phyloP scores from a whole-genome alignment of 2,888 invertebrate species.

The Acrocyrtus sp. region DNA sequence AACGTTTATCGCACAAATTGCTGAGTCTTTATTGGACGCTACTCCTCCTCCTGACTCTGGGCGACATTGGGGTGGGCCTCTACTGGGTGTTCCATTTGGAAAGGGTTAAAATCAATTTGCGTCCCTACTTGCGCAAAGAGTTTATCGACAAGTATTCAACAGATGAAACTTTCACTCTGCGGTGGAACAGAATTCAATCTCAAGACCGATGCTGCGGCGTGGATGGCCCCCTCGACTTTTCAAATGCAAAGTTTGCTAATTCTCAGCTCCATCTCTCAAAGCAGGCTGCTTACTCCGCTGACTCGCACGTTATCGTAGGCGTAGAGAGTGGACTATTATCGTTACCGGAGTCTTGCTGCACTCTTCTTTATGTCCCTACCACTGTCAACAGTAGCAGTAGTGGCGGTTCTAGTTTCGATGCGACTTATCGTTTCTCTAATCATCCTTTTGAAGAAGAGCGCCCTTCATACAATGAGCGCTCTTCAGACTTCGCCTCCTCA shows the following conservation, averaged over 20 bases:
- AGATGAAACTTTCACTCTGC: slow-evolving; percentile 75
- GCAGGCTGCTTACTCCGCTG: slow-evolving; percentile 30
- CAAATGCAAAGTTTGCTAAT: slow-evolving; percentile 44
- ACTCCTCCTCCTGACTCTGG: slow-evolving; percentile 80
- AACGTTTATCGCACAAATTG: slow-evolving; percentile 81
- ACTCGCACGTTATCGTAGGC: slow-evolving; percentile 38
- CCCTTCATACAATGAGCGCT: slow-evolving; percentile 34
- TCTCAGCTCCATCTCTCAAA: slow-evolving; percentile 24
- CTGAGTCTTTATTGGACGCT: slow-evolving; percentile 87
- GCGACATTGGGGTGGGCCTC: slow-evolving; percentile 84
- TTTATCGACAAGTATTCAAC: slow-evolving; percentile 78
- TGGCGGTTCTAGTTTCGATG: slow-evolving; percentile 50
- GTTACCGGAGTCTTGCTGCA: slow-evolving; percentile 60
- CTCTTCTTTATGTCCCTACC: slow-evolving; percentile 54
- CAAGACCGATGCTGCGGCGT: slow-evolving; percentile 78
- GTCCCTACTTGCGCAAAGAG: slow-evolving; percentile 74
- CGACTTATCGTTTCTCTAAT: slow-evolving; percentile 51
- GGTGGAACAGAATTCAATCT: slow-evolving; percentile 58
- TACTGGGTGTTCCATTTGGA: slow-evolving; percentile 87
- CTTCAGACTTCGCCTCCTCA: slow-evolving; percentile 30
- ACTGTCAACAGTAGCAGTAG: slow-evolving; percentile 51
- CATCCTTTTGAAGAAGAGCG: slow-evolving; percentile 44
- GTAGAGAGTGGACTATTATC: slow-evolving; percentile 44
- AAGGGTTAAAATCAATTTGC: slow-evolving; percentile 75
- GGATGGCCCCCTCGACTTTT: slow-evolving; percentile 70